Conservation (phyloP, 1,140 invertebrate genomes). For the Dinothrombium tinctorium region DNA sequence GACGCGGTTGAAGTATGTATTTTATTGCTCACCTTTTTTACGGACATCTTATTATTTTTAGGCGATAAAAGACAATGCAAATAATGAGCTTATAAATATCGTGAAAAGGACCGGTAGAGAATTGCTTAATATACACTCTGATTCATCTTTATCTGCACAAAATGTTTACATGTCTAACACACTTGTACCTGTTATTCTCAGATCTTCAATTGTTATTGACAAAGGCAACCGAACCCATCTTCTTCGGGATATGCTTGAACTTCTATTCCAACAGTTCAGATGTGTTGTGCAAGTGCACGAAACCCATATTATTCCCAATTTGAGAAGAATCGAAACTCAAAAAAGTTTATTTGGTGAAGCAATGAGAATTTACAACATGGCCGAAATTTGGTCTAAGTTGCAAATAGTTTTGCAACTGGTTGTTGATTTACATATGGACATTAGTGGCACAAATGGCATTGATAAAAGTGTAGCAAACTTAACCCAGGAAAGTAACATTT, state of each 20-base stretch:
- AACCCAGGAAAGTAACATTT: neutral
- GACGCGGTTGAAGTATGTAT: slow-evolving; percentile 48
- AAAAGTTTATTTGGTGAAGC: neutral
- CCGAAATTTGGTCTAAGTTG: slow-evolving; percentile 65
- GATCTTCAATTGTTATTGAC: neutral
- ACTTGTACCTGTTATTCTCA: neutral
- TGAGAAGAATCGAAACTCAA: neutral
- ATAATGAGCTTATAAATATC: slow-evolving; percentile 47
- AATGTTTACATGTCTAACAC: slow-evolving; percentile 2
- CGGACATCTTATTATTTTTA: slow-evolving; percentile 20
- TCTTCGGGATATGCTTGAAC: slow-evolving; percentile 23
- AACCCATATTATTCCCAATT: slow-evolving; percentile 24
- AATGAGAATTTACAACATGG: slow-evolving; percentile 35
- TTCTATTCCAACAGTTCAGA: slow-evolving; percentile 47
- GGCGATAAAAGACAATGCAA: slow-evolving; percentile 52
- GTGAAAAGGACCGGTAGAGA: slow-evolving; percentile 48
- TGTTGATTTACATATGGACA: slow-evolving; percentile 9
- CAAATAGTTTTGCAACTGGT: slow-evolving; percentile 41
- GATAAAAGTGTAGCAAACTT: neutral
- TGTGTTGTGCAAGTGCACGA: slow-evolving; percentile 41
- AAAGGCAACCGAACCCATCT: slow-evolving; percentile 14
- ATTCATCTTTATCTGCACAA: slow-evolving; percentile 17
- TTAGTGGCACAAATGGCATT: neutral
- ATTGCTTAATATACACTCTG: too few relatives aligned
- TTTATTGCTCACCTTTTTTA: slow-evolving; percentile 1